Conservation (phyloP, 2,113 vertebrate species). For the Aptenodytes forsteri region DNA sequence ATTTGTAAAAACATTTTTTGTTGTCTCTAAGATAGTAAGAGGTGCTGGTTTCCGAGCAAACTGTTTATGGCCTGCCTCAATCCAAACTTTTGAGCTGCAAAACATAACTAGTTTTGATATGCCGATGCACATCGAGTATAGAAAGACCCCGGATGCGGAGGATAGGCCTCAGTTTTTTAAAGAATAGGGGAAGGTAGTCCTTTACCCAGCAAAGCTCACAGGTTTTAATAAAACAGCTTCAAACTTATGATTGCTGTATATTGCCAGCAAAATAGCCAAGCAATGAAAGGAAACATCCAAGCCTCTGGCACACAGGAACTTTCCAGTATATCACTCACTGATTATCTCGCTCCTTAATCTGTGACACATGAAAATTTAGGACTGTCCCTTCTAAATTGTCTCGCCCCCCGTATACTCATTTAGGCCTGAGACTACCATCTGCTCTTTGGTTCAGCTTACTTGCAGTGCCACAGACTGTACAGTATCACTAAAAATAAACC, state of each 20-base stretch:
- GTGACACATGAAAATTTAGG: not conserved
- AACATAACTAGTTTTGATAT: not conserved
- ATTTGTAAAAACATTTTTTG: too few species aligned
- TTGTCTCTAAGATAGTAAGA: not conserved
- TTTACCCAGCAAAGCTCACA: not conserved
- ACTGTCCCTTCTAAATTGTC: not conserved
- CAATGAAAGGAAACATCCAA: not conserved
- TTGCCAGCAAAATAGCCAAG: not conserved
- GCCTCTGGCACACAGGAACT: not conserved
- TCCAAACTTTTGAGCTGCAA: not conserved
- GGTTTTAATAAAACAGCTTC: not conserved
- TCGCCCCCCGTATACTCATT: not conserved
- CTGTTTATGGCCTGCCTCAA: not conserved
- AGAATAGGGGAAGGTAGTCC: not conserved
- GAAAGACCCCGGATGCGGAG: not conserved
- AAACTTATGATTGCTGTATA: not conserved
- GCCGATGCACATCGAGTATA: rapidly evolving
- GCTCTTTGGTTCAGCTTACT: constrained; percentile 23
- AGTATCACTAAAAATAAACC: constrained; percentile 59
- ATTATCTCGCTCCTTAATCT: not conserved
- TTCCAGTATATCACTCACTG: not conserved
- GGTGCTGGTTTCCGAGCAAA: not conserved
- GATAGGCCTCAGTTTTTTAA: not conserved
- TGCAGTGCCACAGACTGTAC: not conserved
- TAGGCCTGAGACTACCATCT: not conserved